Conservation (phyloP, 2,797 vertebrate species). For the Orestias chungarensis region DNA sequence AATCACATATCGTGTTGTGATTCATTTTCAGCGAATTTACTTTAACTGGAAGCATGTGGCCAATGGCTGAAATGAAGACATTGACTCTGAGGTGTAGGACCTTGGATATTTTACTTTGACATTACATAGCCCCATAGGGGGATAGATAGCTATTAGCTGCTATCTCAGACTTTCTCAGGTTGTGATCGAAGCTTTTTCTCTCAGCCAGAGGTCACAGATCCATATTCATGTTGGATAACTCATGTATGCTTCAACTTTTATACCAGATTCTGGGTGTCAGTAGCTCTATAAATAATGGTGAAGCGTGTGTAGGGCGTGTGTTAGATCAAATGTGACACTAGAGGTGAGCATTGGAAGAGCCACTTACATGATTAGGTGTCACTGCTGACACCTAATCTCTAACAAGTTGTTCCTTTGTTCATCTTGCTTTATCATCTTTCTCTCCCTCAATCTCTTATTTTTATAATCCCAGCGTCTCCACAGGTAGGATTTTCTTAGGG, state of each 20-base stretch:
- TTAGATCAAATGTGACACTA: constrained; percentile 31
- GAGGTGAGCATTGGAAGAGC: constrained; percentile 28
- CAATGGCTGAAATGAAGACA: constrained; percentile 22
- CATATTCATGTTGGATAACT: constrained; percentile 23
- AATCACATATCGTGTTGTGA: constrained; percentile 29
- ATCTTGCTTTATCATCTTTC: constrained; percentile 9
- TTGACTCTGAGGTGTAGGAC: constrained; percentile 13
- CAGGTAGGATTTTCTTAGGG: constrained; percentile 4
- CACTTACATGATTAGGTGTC: constrained; percentile 31
- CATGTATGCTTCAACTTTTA: constrained; percentile 13
- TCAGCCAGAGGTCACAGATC: constrained; percentile 24
- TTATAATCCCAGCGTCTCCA: constrained; percentile 13
- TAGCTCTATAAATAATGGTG: constrained; percentile 32
- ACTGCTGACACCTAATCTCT: constrained; percentile 28
- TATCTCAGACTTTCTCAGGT: constrained; percentile 25
- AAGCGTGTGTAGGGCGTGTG: constrained; percentile 5
- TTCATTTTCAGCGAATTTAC: constrained; percentile 46
- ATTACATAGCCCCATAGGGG: constrained; percentile 46
- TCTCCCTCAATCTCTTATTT: constrained; percentile 16
- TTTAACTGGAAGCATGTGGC: constrained; percentile 26
- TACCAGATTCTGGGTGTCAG: constrained; percentile 28
- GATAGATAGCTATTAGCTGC: constrained; percentile 22
- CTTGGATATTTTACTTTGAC: constrained; percentile 34
- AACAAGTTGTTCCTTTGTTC: constrained; percentile 26
- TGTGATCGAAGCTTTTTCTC: constrained; percentile 36